These are phyloP conservation scores for Dryas iulia DNA, from an alignment of 1,140 invertebrate genomes.

Conservation along the genomic window DNA sequence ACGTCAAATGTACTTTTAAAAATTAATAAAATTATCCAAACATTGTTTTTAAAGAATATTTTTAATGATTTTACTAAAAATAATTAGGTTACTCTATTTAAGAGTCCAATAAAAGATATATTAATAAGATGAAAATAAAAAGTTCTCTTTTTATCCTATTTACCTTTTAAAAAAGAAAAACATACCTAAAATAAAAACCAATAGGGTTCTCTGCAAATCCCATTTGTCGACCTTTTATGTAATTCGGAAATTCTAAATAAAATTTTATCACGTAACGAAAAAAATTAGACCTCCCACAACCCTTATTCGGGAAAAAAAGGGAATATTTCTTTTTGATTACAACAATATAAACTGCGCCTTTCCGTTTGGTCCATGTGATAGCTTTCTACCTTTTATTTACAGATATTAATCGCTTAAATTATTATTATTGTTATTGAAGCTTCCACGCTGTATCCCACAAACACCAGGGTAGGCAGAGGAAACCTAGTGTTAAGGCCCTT, in stretches of 20 bases:
- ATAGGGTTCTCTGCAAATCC: neutral
- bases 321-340: slow-evolving; percentile 80
- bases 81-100: too few species aligned
- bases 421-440: neutral
- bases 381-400: neutral
- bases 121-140: too few species aligned
- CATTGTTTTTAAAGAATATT: too few species aligned
- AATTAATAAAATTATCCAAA: too few species aligned
- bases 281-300: slow-evolving; percentile 58
- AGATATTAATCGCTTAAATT: neutral
- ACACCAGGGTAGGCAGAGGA: too few species aligned
- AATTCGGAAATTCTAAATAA: slow-evolving; percentile 73
- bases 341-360: slow-evolving; percentile 76
- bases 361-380: slow-evolving; percentile 27
- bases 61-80: too few species aligned
- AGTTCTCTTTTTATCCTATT: neutral
- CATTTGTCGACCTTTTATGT: slow-evolving; percentile 54
- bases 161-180: neutral
- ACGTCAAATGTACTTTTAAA: too few species aligned
- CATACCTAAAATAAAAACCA: neutral
- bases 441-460: too few species aligned
- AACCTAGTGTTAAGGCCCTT: too few species aligned
- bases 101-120: too few species aligned
- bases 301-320: slow-evolving; percentile 70
- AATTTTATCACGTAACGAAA: slow-evolving; percentile 75